These are phyloP conservation scores for Harpagoxenus sublaevis DNA, from an alignment of 2,888 invertebrate genomes.

Conservation along the genomic window DNA sequence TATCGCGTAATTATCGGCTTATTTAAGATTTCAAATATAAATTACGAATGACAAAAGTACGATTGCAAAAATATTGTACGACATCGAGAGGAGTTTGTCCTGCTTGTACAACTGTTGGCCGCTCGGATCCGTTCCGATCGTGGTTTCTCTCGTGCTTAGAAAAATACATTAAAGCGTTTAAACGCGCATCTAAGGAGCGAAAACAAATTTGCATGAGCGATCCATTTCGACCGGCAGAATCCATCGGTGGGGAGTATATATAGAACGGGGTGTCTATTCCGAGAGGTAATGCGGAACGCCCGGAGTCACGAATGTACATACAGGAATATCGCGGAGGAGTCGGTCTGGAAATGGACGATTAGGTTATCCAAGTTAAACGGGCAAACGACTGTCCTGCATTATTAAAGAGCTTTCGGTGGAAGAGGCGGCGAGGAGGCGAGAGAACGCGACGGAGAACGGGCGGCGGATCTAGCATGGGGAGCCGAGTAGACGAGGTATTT, in stretches of 20 bases:
- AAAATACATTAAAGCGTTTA: not conserved
- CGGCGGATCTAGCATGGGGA: conserved; percentile 57
- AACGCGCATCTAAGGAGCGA: conserved; percentile 29
- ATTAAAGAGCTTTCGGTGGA: conserved; percentile 73
- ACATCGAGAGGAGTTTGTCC: not conserved
- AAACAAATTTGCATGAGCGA: conserved; percentile 39
- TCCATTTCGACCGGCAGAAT: conserved; percentile 60
- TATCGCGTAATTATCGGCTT: not conserved
- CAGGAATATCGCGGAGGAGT: conserved; percentile 60
- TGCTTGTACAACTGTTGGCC: not conserved
- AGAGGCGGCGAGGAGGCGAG: conserved; percentile 57
- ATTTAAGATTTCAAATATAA: not conserved
- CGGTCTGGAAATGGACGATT: conserved; percentile 71
- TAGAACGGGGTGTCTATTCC: conserved; percentile 62
- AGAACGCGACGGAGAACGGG: conserved; percentile 55
- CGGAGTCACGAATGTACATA: conserved; percentile 59
- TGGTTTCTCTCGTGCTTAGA: not conserved
- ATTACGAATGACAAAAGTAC: not conserved
- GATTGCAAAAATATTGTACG: not conserved
- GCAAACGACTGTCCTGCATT: conserved; percentile 77
- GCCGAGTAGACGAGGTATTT: conserved; percentile 76
- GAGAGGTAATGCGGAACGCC: conserved; percentile 47
- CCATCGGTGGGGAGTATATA: conserved; percentile 63
- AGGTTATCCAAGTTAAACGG: conserved; percentile 73
- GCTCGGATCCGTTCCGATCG: not conserved